These are phyloP conservation scores for Jordanella pulchra DNA, from an alignment of 2,797 vertebrate genomes.

Conservation along the genomic window DNA sequence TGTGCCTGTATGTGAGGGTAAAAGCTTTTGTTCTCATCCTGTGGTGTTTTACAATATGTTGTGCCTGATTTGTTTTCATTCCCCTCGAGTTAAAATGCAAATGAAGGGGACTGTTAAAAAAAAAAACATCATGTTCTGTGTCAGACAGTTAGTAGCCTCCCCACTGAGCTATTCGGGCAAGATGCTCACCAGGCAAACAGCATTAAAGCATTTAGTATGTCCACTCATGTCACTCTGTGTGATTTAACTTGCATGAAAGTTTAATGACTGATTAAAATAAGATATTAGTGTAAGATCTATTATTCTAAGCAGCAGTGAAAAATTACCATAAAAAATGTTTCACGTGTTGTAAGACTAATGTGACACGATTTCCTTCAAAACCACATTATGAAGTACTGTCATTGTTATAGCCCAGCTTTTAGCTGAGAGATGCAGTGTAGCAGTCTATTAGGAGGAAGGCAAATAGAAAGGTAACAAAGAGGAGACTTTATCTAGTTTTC, in stretches of 20 bases:
- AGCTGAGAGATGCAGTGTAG: not conserved
- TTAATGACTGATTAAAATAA: slow-evolving; percentile 15
- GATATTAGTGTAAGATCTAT: not conserved
- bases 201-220: slow-evolving; percentile 26
- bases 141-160: slow-evolving; percentile 25
- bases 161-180: slow-evolving; percentile 17
- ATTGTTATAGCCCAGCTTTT: not conserved
- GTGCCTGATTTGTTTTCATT: slow-evolving; percentile 25
- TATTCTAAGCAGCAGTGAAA: slow-evolving; percentile 1
- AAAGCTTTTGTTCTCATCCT: slow-evolving; percentile 7
- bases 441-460: slow-evolving; percentile 12
- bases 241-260: slow-evolving; percentile 12
- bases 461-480: slow-evolving; percentile 17
- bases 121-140: slow-evolving; percentile 27
- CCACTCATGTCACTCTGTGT: slow-evolving; percentile 17
- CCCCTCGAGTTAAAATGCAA: slow-evolving; percentile 27
- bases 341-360: not conserved
- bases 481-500: slow-evolving; percentile 13
- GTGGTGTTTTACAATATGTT: slow-evolving; percentile 17
- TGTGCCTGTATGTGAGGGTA: not conserved
- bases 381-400: not conserved
- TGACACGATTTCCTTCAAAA: not conserved
- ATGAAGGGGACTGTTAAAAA: slow-evolving; percentile 24
- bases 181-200: not conserved
- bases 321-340: not conserved